Evolutionary conservation across 2,888 invertebrate species (phyloP), one percentile per base, ranked within the genome.

Genomic region (Pseudococcus longispinus): DNA sequence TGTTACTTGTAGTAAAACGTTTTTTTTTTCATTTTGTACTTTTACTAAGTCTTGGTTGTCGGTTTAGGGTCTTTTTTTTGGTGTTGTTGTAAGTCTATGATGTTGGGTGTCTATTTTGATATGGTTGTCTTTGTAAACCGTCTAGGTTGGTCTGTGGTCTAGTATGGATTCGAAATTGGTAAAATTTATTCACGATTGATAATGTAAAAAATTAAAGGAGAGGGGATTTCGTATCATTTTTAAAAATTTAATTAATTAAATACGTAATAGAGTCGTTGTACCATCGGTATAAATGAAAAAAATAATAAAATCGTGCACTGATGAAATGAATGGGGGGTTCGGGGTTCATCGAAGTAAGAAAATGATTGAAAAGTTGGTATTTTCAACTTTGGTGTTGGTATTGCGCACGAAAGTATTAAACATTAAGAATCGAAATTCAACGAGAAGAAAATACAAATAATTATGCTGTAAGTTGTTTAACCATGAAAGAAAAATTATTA

Each of bases 1-100:
- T 29, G 55, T 87, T 80, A 55, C 55, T 86, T 87, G 80, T 84
- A 32, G 84, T 51, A 84, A 44, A 83, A 46, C 18, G 0, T 82
- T 55, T 29, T 60, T 65, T 44, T 65, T 44, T 55, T 18, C 42
- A n/a, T n/a, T 87, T 18, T 18, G 11, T 84, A 60, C 70, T 15
- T 29, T 13, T n/a, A 37, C 2, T 37, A 42, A 18, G 15, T 46
- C n/a, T 51, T 65, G 23, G 26, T 65, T 15, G 65, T 65, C 65
- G 26, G 1, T 26, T 4, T 51, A n/a, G 8, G 3, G n/a, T 51
- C 3, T 51, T 51, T 11, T 65, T 65, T 65, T 26, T 65, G n/a
- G n/a, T 65, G 65, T 60, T 60, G 3, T 55, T 20, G 2, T 8
- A 37, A 37, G 8, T 6, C 8, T 37, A 6, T 37, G 8, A 37